Conservation (phyloP, 37 sponge, comb jelly and placozoan species). For the Aplysina aerophoba region DNA sequence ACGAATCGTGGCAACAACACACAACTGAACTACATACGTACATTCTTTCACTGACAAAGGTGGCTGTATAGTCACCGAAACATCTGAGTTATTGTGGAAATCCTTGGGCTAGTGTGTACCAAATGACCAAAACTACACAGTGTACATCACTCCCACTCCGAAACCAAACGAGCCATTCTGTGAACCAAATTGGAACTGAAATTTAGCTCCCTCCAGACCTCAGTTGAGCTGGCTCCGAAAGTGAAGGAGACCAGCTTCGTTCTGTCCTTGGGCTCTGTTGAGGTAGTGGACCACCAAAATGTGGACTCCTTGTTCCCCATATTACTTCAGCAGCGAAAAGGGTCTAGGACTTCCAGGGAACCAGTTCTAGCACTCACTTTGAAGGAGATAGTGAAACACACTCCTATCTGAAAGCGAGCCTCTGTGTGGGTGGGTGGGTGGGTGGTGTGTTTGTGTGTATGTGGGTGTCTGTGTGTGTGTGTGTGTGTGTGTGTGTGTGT, state of each 20-base stretch:
- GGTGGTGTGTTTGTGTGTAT: neutral
- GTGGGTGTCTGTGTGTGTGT: slow-evolving; percentile 10
- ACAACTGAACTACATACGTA: no score
- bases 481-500: neutral
- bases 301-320: slow-evolving; percentile 58
- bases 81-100: slow-evolving; percentile 62
- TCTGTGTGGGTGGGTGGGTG: neutral
- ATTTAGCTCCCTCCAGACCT: slow-evolving; percentile 51
- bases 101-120: no score
- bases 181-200: slow-evolving; percentile 58
- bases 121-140: slow-evolving; percentile 46
- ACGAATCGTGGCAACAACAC: no score
- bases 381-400: slow-evolving; percentile 21
- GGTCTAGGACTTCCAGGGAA: neutral
- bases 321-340: slow-evolving; percentile 53
- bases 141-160: slow-evolving; percentile 54
- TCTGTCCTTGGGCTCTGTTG: slow-evolving; percentile 56
- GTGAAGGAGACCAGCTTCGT: slow-evolving; percentile 45
- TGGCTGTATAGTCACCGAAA: no score
- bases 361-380: neutral
- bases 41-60: no score
- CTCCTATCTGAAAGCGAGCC: slow-evolving; percentile 14
- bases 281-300: slow-evolving; percentile 56
- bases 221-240: slow-evolving; percentile 58
- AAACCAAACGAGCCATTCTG: slow-evolving; percentile 43